A percentile compares a stretch with the other conserved stretches of the same genome.
phyloP scores from a whole-genome alignment of 2,888 invertebrate genomes.

The Melanophora roralis region DNA sequence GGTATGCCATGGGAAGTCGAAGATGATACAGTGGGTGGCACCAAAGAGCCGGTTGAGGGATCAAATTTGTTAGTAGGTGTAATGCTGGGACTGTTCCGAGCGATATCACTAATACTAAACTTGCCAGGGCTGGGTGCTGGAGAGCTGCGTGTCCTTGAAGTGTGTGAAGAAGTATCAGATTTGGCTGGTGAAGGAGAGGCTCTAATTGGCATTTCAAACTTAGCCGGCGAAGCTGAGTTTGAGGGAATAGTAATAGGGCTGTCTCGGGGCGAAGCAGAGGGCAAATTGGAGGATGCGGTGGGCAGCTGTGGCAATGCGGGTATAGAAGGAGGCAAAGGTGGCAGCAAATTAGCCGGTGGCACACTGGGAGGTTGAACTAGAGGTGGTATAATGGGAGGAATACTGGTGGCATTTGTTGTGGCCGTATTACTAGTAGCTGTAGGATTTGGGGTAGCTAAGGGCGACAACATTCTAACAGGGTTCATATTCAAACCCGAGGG shows the following conservation, averaged over 20 bases:
- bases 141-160: conserved; percentile 79
- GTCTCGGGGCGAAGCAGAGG: conserved; percentile 72
- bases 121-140: conserved; percentile 78
- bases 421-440: conserved; percentile 63
- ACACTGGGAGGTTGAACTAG: conserved; percentile 52
- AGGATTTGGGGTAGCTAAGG: conserved; percentile 73
- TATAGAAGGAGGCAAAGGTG: conserved; percentile 62
- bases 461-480: conserved; percentile 75
- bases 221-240: conserved; percentile 76
- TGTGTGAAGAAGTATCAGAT: conserved; percentile 80
- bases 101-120: conserved; percentile 75
- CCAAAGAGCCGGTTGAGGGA: conserved; percentile 59
- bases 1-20: conserved; percentile 63
- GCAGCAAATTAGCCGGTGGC: conserved; percentile 51
- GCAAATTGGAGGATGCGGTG: conserved; percentile 34
- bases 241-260: conserved; percentile 77
- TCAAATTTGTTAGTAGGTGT: conserved; percentile 76
- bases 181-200: conserved; percentile 81
- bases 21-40: conserved; percentile 64
- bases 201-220: conserved; percentile 80
- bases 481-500: conserved; percentile 77
- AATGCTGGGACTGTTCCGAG: conserved; percentile 75
- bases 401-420: conserved; percentile 42
- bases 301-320: conserved; percentile 45
- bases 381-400: conserved; percentile 57